phyloP scores from a whole-genome alignment of 2,888 invertebrate species.

The Lapara coniferarum region DNA sequence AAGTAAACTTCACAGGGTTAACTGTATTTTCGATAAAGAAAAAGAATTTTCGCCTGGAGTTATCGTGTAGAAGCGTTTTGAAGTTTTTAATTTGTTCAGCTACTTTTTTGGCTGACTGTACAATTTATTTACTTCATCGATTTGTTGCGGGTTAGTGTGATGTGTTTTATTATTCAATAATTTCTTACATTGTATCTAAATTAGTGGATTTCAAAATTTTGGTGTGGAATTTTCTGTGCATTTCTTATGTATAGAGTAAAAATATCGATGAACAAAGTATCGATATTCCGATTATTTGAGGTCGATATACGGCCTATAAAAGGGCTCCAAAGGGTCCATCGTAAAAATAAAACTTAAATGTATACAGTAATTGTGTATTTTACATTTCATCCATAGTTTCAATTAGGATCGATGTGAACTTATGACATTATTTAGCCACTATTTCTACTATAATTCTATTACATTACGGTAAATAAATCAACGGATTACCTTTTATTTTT shows the following conservation, averaged over 20 bases:
- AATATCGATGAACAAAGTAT: not conserved
- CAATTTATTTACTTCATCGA: not conserved
- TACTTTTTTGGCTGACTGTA: no score
- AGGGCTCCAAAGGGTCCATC: not conserved
- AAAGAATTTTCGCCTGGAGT: no score
- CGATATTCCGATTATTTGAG: not conserved
- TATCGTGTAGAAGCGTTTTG: no score
- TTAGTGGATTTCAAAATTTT: not conserved
- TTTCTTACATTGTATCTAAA: not conserved
- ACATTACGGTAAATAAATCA: constrained; percentile 1
- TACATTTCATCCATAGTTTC: constrained; percentile 7
- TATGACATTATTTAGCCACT: constrained; percentile 14
- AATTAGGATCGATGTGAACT: constrained; percentile 13
- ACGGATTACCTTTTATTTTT: constrained; percentile 1
- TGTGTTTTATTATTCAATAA: not conserved
- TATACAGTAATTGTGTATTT: not conserved
- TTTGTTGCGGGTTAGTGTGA: not conserved
- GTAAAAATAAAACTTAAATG: not conserved
- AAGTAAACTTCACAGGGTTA: no score
- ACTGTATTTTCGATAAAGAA: no score
- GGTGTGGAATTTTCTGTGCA: not conserved
- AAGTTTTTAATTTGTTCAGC: no score
- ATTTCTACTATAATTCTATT: constrained; percentile 4
- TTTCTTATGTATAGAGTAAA: not conserved
- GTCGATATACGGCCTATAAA: not conserved